Evolutionary conservation across 2,113 vertebrate species (phyloP).

Genomic region (Equus przewalskii): DNA sequence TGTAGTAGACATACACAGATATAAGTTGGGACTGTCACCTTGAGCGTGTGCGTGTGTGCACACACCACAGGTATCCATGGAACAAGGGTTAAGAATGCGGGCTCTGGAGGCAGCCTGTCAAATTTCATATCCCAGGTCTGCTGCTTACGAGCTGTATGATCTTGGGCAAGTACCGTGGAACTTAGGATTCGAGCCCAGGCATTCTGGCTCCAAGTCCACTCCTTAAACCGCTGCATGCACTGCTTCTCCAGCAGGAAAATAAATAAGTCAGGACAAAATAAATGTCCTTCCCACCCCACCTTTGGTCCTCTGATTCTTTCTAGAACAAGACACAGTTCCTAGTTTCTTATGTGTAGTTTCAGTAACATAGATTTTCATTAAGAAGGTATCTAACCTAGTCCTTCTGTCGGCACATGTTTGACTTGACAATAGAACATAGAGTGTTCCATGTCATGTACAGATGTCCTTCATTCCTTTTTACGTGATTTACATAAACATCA

Average conservation of each 20-base stretch:
- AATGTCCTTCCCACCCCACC: too few relatives aligned
- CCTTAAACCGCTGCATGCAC: neutral
- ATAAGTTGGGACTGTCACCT: neutral
- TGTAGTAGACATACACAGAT: neutral
- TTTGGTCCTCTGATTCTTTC: neutral
- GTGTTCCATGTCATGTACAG: fast-evolving
- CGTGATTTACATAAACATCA: too few relatives aligned
- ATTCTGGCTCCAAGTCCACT: neutral
- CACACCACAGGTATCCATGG: neutral
- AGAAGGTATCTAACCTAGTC: fast-evolving
- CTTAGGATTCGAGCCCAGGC: neutral
- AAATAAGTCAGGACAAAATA: neutral
- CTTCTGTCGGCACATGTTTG: neutral
- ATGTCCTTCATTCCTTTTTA: neutral
- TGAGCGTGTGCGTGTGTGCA: neutral
- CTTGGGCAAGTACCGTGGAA: neutral
- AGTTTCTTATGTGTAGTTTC: neutral
- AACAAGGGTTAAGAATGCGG: neutral
- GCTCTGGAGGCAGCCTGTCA: neutral
- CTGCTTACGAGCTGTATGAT: neutral
- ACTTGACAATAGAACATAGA: neutral
- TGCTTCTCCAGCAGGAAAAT: neutral
- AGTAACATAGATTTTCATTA: neutral
- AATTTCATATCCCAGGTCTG: neutral
- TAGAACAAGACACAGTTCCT: neutral